phyloP scores from a whole-genome alignment of 2,797 vertebrate genomes.

The Selene dorsalis region DNA sequence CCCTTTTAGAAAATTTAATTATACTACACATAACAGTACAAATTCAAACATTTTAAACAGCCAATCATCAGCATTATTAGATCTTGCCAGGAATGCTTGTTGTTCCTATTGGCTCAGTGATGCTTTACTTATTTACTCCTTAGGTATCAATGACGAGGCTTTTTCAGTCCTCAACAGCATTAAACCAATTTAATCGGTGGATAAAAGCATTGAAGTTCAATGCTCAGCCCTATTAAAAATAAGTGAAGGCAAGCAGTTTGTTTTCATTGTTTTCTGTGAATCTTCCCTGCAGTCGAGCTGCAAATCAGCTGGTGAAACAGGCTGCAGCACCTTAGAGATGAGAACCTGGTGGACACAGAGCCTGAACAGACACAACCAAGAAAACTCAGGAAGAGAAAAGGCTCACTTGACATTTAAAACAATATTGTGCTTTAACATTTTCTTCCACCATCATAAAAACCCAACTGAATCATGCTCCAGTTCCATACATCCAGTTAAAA shows the following conservation, averaged over 20 bases:
- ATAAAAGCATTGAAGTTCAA: too few relatives aligned
- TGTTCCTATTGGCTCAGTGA: too few relatives aligned
- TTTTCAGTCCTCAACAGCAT: too few relatives aligned
- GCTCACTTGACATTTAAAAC: conserved; percentile 8
- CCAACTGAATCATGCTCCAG: conserved; percentile 34
- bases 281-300: not conserved
- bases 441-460: conserved; percentile 55
- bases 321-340: not conserved
- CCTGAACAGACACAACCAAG: conserved; percentile 13
- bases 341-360: conserved; percentile 48
- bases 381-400: not conserved
- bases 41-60: too few relatives aligned
- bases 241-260: not conserved
- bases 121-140: too few relatives aligned
- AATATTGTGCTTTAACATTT: conserved; percentile 48
- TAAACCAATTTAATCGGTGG: too few relatives aligned
- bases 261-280: not conserved
- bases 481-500: not conserved
- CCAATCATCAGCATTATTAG: too few relatives aligned
- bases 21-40: too few relatives aligned
- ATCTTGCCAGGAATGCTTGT: too few relatives aligned
- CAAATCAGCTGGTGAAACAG: conserved; percentile 1
- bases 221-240: too few relatives aligned
- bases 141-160: too few relatives aligned
- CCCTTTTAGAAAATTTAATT: too few relatives aligned